Percentiles rank a stretch among this genome's conserved stretches.
Conservation (phyloP, 2,113 vertebrate species). For the Nanorana parkeri region DNA sequence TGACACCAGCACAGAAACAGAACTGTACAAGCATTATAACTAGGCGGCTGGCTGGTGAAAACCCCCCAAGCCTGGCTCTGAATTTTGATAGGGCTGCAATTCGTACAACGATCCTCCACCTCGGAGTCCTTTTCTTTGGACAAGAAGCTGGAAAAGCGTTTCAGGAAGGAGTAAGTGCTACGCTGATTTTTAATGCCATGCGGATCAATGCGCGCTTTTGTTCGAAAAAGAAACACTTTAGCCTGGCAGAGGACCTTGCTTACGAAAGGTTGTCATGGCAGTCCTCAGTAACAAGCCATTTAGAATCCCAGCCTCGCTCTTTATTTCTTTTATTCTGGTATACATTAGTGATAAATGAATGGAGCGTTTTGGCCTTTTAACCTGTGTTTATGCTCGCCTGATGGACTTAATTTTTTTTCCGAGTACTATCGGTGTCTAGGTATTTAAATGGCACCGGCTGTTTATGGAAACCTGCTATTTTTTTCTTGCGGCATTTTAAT, state of each 20-base stretch:
- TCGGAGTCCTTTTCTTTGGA: conserved; percentile 59
- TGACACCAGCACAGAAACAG: conserved; percentile 78
- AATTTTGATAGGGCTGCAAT: conserved; percentile 72
- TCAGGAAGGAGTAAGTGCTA: conserved; percentile 59
- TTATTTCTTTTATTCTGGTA: conserved; percentile 40
- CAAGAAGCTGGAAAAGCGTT: conserved; percentile 56
- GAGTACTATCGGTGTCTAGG: conserved; percentile 41
- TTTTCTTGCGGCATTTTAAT: conserved; percentile 48
- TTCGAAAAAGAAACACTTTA: conserved; percentile 55
- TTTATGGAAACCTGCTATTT: conserved; percentile 22
- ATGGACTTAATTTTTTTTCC: conserved; percentile 47
- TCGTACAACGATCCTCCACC: conserved; percentile 46
- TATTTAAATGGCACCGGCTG: conserved; percentile 45
- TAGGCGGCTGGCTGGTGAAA: conserved; percentile 70
- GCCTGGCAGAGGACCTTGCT: conserved; percentile 49
- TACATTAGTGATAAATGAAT: conserved; percentile 59
- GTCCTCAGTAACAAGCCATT: conserved; percentile 56
- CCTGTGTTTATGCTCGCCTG: conserved; percentile 19
- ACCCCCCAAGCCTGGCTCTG: conserved; percentile 66
- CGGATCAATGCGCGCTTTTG: conserved; percentile 57
- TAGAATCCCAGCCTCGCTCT: conserved; percentile 36
- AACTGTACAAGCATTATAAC: conserved; percentile 73
- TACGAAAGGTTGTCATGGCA: conserved; percentile 56
- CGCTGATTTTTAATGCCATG: conserved; percentile 51
- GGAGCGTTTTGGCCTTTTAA: conserved; percentile 50